Conservation (phyloP, 2,888 invertebrate genomes). For the Eupithecia abbreviata region DNA sequence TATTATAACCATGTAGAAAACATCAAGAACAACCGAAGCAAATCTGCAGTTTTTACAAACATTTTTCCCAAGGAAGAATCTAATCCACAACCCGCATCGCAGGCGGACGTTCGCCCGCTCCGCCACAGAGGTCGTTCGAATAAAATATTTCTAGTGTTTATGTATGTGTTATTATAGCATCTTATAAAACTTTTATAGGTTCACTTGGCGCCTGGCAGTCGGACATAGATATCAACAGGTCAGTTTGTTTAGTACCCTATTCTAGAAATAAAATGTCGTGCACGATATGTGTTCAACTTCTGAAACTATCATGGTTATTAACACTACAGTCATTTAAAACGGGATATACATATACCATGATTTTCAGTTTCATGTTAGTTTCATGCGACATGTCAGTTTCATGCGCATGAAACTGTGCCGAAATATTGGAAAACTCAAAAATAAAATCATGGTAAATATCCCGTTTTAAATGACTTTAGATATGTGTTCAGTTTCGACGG, state of each 20-base stretch:
- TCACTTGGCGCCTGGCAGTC: slow-evolving; percentile 61
- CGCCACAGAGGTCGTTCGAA: not conserved
- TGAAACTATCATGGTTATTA: too few relatives aligned
- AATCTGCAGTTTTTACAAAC: not conserved
- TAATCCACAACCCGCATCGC: not conserved
- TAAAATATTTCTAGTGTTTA: not conserved
- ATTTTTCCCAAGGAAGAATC: not conserved
- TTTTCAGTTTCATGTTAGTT: too few relatives aligned
- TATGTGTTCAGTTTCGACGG: not conserved
- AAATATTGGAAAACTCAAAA: too few relatives aligned
- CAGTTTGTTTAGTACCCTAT: slow-evolving; percentile 44
- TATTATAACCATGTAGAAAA: not conserved
- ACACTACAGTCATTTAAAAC: too few relatives aligned
- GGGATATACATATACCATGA: too few relatives aligned
- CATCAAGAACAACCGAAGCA: not conserved
- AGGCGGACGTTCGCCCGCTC: not conserved
- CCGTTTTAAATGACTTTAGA: too few relatives aligned
- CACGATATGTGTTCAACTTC: not conserved
- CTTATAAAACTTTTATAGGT: slow-evolving; percentile 55
- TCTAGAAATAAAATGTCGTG: slow-evolving; percentile 10
- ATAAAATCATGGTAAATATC: too few relatives aligned
- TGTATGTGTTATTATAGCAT: not conserved
- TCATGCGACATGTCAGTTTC: too few relatives aligned
- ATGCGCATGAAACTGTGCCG: too few relatives aligned
- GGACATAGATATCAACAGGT: slow-evolving; percentile 75